Percentiles rank a stretch among this genome's conserved stretches.
Evolutionary conservation across 2,113 vertebrate species (phyloP).

Genomic region (Tenebrosternarchus preto): DNA sequence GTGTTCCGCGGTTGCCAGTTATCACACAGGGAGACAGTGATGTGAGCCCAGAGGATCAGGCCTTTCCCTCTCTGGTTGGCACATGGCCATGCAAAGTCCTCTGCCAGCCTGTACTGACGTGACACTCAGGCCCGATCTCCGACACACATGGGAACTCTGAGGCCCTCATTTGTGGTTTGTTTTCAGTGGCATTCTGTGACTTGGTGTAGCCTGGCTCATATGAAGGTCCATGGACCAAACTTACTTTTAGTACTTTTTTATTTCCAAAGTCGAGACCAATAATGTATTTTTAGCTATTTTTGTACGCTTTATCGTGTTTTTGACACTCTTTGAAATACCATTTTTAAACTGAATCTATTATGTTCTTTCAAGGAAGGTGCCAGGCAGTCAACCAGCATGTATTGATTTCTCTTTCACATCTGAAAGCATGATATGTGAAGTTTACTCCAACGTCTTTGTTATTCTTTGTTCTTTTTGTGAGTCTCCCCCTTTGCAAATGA

Average conservation of each 20-base stretch:
- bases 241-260: background rate
- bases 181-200: background rate
- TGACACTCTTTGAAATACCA: too few relatives aligned
- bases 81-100: constrained; percentile 23
- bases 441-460: constrained; percentile 65
- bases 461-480: constrained; percentile 69
- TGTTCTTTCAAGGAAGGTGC: constrained; percentile 21
- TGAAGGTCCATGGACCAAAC: background rate
- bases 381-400: constrained; percentile 60
- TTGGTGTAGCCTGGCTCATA: background rate
- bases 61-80: constrained; percentile 25
- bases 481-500: constrained; percentile 47
- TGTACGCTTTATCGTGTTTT: too few relatives aligned
- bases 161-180: background rate
- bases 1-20: constrained; percentile 47
- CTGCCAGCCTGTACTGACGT: background rate
- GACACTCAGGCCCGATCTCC: constrained; percentile 5
- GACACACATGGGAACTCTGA: constrained; percentile 8
- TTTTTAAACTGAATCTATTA: constrained; percentile 28
- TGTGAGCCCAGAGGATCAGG: constrained; percentile 38
- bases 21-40: constrained; percentile 48
- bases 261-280: background rate
- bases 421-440: constrained; percentile 68
- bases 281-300: background rate
- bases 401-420: constrained; percentile 66